Evolutionary conservation across 2,113 vertebrate genomes (phyloP), one percentile per base, ranked within the genome.

Genomic region (Grallaria varia): DNA sequence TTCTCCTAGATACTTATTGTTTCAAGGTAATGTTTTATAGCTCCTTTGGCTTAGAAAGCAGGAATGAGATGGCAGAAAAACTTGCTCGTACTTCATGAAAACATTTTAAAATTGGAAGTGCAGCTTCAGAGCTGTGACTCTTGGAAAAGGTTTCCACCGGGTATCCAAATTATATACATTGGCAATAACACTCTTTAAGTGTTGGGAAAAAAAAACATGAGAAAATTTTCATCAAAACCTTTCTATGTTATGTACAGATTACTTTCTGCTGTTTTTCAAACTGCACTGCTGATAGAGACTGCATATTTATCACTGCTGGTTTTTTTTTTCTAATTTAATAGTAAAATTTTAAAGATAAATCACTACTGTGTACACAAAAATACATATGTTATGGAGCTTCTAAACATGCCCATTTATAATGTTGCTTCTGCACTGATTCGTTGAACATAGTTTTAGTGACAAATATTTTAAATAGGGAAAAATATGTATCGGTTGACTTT

Each of bases 371-470:
- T 85, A 73, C n/a, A 59, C 69, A 84, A 83, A 75, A 87, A 76
- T 55, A 52, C 37, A 2, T 53, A 74, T 31, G 22, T 83, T 81
- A 49, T 1, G 14, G 33, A 94, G 66, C 30, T 78, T 93, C 47
- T 58, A 40, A 87, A 90, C 30, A 30, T 94, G 89, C 85, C 87
- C 68, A 82, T 74, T 93, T 90, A 72, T 60, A 84, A 56, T 45
- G 37, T 81, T 93, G 72, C 53, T 90, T 96, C 76, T 96, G 64
- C 73, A 87, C 76, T 64, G 67, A 66, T 90, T 74, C 89, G 81
- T 33, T 85, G 55, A 91, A 13, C 25, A 44, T 80, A 93, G 67
- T 33, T 83, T 72, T 89, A 92, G 83, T 81, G 39, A 60, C 81
- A 87, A 47, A 67, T 75, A 47, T 35, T 91, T 81, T 82, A 60